Evolutionary conservation across 1,140 invertebrate species (phyloP).

Genomic region (Drosophila sp.): DNA sequence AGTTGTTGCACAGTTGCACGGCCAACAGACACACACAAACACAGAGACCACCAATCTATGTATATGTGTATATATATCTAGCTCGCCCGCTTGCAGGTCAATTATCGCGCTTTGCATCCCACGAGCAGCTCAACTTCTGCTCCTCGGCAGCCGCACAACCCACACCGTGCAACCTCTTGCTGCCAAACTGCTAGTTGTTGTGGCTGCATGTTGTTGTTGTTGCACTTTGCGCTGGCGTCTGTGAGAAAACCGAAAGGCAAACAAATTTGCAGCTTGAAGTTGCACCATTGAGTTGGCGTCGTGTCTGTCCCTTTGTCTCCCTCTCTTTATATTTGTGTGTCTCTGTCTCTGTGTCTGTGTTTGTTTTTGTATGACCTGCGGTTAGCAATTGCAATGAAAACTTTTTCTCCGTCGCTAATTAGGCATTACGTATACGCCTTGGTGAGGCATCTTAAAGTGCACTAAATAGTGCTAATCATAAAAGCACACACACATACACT

Average conservation of each 20-base stretch:
- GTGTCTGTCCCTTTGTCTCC: slow-evolving; percentile 18
- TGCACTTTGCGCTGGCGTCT: slow-evolving; percentile 46
- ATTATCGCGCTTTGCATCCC: slow-evolving; percentile 77
- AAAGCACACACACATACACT: slow-evolving; percentile 13
- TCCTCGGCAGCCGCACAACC: not conserved
- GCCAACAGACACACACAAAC: slow-evolving; percentile 39
- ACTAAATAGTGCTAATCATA: slow-evolving; percentile 76
- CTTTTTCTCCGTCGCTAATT: slow-evolving; percentile 68
- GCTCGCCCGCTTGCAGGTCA: slow-evolving; percentile 68
- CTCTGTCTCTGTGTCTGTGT: slow-evolving; percentile 28
- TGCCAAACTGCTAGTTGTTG: slow-evolving; percentile 9
- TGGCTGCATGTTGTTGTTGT: slow-evolving; percentile 13
- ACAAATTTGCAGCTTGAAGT: slow-evolving; percentile 76
- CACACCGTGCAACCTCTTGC: not conserved
- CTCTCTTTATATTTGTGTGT: not conserved
- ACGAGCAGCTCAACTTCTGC: slow-evolving; percentile 48
- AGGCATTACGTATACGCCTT: slow-evolving; percentile 65
- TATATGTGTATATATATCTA: slow-evolving; percentile 30
- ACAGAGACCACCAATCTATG: not conserved
- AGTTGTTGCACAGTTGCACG: slow-evolving; percentile 78
- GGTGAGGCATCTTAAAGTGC: slow-evolving; percentile 52
- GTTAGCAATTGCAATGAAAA: slow-evolving; percentile 72
- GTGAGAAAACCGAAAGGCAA: slow-evolving; percentile 59
- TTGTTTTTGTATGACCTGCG: slow-evolving; percentile 56
- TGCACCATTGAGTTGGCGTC: slow-evolving; percentile 65